Conservation (phyloP, 2,888 invertebrate genomes). For the Mellilla xanthometata region DNA sequence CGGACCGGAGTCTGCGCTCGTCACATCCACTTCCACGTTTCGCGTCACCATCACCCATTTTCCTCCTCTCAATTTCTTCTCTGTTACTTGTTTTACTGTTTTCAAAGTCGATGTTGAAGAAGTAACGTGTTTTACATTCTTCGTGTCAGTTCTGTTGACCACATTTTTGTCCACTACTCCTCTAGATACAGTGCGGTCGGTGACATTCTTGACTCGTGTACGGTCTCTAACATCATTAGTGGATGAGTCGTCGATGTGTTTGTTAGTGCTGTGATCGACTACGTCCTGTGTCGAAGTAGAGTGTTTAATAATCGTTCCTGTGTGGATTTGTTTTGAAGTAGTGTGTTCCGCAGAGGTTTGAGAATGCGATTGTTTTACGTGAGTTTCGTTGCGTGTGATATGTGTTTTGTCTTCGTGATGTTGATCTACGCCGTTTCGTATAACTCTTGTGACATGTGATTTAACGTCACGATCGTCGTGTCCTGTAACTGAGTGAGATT, state of each 20-base stretch:
- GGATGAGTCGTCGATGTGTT: conserved; percentile 46
- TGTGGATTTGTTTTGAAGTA: conserved; percentile 41
- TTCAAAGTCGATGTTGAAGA: conserved; percentile 75
- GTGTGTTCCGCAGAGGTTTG: conserved; percentile 41
- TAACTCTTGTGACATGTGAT: conserved; percentile 42
- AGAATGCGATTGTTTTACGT: conserved; percentile 42
- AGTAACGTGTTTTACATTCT: conserved; percentile 50
- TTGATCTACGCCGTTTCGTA: conserved; percentile 39
- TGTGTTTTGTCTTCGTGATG: conserved; percentile 41
- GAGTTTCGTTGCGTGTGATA: conserved; percentile 43
- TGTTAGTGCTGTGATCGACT: conserved; percentile 32
- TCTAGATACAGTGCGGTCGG: conserved; percentile 47
- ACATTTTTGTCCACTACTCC: conserved; percentile 47
- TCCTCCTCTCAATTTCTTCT: conserved; percentile 77
- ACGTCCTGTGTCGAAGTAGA: conserved; percentile 43
- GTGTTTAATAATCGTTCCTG: conserved; percentile 43
- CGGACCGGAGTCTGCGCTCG: conserved; percentile 41
- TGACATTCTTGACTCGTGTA: conserved; percentile 36
- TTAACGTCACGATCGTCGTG: conserved; percentile 36
- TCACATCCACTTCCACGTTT: conserved; percentile 86
- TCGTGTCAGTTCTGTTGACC: conserved; percentile 54
- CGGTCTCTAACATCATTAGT: conserved; percentile 17
- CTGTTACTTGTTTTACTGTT: conserved; percentile 79
- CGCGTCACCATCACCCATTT: conserved; percentile 80
- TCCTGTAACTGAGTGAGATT: conserved; percentile 38